These are phyloP conservation scores for Trematocara nigrifrons DNA, from an alignment of 2,113 vertebrate species.

Conservation along the genomic window DNA sequence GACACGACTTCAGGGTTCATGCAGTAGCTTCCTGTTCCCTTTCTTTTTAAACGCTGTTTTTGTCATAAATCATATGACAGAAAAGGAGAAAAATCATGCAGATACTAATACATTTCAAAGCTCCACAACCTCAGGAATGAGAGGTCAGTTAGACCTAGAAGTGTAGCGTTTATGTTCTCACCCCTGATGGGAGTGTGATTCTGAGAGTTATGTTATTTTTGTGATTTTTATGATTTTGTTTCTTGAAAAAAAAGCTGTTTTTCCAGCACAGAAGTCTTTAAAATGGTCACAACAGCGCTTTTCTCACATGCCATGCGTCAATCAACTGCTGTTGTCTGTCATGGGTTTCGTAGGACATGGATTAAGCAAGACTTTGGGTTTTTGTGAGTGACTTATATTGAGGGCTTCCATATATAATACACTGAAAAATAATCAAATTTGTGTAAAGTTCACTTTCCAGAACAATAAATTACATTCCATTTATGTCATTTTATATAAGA, in stretches of 20 bases:
- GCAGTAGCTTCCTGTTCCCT: background rate
- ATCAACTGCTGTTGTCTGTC: background rate
- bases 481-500: background rate
- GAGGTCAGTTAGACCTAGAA: conserved; percentile 19
- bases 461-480: background rate
- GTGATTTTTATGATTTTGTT: background rate
- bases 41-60: background rate
- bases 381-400: background rate
- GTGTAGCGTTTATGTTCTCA: conserved; percentile 43
- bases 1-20: conserved; percentile 9
- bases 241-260: background rate
- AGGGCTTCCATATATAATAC: conserved; percentile 46
- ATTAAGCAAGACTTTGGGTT: background rate
- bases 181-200: background rate
- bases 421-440: background rate
- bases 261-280: background rate
- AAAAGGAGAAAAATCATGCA: background rate
- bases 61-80: background rate
- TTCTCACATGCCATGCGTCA: background rate
- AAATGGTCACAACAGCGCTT: background rate
- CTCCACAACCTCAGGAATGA: conserved; percentile 48
- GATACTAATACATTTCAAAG: background rate
- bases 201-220: background rate
- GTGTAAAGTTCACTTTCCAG: background rate
- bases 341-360: background rate